Conservation (phyloP, 2,888 invertebrate genomes). For the Melipona bicolor region DNA sequence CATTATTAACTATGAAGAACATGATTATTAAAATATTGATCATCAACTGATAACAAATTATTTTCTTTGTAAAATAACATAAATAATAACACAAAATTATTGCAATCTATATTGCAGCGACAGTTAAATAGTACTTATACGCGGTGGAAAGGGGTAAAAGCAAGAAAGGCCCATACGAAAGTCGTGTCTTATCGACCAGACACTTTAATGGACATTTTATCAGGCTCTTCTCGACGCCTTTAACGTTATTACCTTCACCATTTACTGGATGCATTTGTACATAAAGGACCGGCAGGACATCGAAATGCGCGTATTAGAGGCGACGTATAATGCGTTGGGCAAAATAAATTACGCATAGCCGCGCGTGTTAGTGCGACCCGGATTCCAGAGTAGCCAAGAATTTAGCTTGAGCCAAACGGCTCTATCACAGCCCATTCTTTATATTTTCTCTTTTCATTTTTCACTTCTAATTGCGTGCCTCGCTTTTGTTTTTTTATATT, state of each 20-base stretch:
- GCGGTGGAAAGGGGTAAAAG: conserved; percentile 20
- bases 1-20: background rate
- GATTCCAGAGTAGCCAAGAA: conserved; percentile 76
- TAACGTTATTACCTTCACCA: conserved; percentile 59
- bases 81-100: background rate
- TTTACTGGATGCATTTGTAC: conserved; percentile 48
- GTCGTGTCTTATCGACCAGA: conserved; percentile 50
- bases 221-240: conserved; percentile 57
- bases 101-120: background rate
- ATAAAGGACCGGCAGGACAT: conserved; percentile 52
- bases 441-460: conserved; percentile 27
- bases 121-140: background rate
- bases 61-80: background rate
- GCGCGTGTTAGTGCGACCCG: conserved; percentile 72
- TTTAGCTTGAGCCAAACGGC: conserved; percentile 77
- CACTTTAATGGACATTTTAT: conserved; percentile 64
- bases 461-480: conserved; percentile 29
- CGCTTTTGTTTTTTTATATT: conserved; percentile 17
- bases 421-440: conserved; percentile 50
- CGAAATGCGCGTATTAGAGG: conserved; percentile 68
- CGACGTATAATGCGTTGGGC: conserved; percentile 67
- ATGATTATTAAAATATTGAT: background rate
- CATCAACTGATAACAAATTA: background rate
- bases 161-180: conserved; percentile 24
- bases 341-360: conserved; percentile 75